phyloP scores from a whole-genome alignment of 1,140 invertebrate genomes.

The Macrotrachela quadricornifera region DNA sequence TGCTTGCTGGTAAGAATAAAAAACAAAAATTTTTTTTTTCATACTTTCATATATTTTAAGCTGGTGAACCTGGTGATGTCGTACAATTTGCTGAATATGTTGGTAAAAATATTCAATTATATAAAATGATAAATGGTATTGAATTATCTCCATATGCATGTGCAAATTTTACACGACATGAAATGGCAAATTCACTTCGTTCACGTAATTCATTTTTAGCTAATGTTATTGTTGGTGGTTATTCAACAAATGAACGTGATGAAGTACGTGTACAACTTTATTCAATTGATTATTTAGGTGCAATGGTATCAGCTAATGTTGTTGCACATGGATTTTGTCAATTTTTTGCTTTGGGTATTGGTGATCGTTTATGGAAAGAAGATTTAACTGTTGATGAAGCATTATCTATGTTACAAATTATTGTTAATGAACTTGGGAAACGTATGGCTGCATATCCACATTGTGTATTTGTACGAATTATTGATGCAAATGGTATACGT shows the following conservation, averaged over 20 bases:
- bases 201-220: slow-evolving; percentile 33
- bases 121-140: slow-evolving; percentile 90
- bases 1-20: too few species aligned
- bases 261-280: slow-evolving; percentile 49
- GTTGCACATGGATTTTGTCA: slow-evolving; percentile 86
- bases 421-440: slow-evolving; percentile 51
- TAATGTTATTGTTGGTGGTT: slow-evolving; percentile 3
- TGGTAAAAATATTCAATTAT: slow-evolving; percentile 87
- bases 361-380: slow-evolving; percentile 49
- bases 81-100: slow-evolving; percentile 95
- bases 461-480: too few species aligned
- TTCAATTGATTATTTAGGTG: slow-evolving; percentile 80
- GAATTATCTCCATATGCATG: slow-evolving; percentile 73
- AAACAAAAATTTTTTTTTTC: slow-evolving; percentile 47
- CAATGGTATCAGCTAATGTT: slow-evolving; percentile 62
- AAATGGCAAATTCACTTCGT: slow-evolving; percentile 74
- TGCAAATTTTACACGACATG: slow-evolving; percentile 71
- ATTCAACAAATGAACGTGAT: slow-evolving; percentile 11
- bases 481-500: too few species aligned
- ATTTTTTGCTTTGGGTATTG: slow-evolving; percentile 66
- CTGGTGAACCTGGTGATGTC: slow-evolving; percentile 79
- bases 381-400: slow-evolving; percentile 61
- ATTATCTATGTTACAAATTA: slow-evolving; percentile 61
- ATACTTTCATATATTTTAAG: slow-evolving; percentile 39
- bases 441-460: too few species aligned